phyloP scores from a whole-genome alignment of 2,888 invertebrate genomes.

The Alviniconcha strummeri region DNA sequence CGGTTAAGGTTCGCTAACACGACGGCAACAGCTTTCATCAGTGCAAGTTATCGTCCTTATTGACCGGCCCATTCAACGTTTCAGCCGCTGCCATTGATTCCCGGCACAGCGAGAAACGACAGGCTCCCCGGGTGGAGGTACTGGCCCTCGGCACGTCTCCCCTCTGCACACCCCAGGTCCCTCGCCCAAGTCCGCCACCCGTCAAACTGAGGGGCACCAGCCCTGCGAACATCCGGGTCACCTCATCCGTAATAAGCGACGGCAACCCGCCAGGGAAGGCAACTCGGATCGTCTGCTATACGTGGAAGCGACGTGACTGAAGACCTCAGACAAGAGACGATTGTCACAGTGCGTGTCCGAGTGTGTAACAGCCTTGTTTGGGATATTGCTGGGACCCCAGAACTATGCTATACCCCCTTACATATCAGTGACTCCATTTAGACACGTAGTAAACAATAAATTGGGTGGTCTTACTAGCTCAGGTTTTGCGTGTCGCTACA shows the following conservation, averaged over 20 bases:
- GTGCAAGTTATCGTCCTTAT: background rate
- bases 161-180: background rate
- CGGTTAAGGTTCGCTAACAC: background rate
- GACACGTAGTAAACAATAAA: too few relatives aligned
- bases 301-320: background rate
- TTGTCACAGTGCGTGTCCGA: background rate
- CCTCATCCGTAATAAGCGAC: background rate
- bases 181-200: background rate
- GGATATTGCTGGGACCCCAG: too few relatives aligned
- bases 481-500: too few relatives aligned
- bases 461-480: too few relatives aligned
- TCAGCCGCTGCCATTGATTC: background rate
- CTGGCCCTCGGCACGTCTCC: background rate
- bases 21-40: background rate
- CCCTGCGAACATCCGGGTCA: background rate
- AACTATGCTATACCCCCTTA: too few relatives aligned
- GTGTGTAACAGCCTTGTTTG: background rate
- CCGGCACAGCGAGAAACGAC: background rate
- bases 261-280: background rate
- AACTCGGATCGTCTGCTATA: background rate
- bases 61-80: background rate
- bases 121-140: slow-evolving; percentile 1
- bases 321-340: background rate
- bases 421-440: too few relatives aligned
- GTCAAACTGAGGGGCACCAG: background rate